Evolutionary conservation across 2,888 invertebrate genomes (phyloP), one percentile per base, ranked within the genome.

Genomic region (Ptilodon capucinus): DNA sequence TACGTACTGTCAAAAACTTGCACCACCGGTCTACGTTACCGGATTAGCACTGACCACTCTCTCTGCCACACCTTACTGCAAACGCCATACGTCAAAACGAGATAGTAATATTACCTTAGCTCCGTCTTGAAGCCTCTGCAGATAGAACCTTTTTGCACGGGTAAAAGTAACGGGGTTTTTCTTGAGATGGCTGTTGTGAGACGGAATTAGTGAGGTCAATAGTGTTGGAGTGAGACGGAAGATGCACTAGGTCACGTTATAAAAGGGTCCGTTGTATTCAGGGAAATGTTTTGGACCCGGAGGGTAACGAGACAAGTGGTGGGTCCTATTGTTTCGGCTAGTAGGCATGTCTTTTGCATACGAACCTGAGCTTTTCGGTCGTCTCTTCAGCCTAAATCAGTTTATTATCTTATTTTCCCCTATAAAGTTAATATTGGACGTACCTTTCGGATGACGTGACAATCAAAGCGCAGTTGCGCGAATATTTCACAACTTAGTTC

Each of bases 91-190:
- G 66, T 19, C 19, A 51, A 65, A 86, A 42, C 51, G 76, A 74
- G 84, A 81, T 44, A 48, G 54, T 18, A 17, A 30, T 46, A 59
- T 11, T 39, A 40, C 3, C n/a, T 47, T 39, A 49, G 47, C 30
- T 41, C 42, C 60, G 66, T 51, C 58, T 47, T 28, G 9, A 51
- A 67, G 40, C 47, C 69, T 68, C 73, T 66, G 78, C 84, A 88
- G 90, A 90, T 91, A 84, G 72, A 84, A 81, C 89, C 90, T 91
- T 90, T 89, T 89, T 86, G 90, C 88, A 85, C 79, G 70, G 85
- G 89, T 89, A 91, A 91, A 91, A 91, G 91, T 91, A 91, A 91
- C 91, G 91, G 91, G 79, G 81, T 76, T 80, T 89, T 86, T 86
- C 86, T 88, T 86, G 74, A 89, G 90, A 90, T 90, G 84, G 81